phyloP scores from a whole-genome alignment of 1,140 invertebrate genomes.

The Spodoptera frugiperda region DNA sequence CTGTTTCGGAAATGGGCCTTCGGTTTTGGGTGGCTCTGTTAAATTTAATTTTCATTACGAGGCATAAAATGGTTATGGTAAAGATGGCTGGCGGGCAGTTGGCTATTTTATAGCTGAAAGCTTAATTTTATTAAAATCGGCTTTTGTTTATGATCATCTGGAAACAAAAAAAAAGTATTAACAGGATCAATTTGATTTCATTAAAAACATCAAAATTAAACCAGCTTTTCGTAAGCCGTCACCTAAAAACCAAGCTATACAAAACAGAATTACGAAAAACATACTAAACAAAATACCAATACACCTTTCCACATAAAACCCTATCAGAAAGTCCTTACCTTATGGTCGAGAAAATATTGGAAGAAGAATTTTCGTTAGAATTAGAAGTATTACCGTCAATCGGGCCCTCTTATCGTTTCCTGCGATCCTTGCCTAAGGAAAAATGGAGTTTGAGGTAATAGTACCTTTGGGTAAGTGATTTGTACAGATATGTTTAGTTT shows the following conservation, averaged over 20 bases:
- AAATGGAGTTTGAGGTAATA: slow-evolving; percentile 24
- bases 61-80: slow-evolving; percentile 2
- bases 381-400: slow-evolving; percentile 49
- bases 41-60: slow-evolving; percentile 46
- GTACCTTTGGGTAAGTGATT: slow-evolving; percentile 29
- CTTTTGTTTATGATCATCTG: background rate
- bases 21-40: slow-evolving; percentile 30
- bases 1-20: slow-evolving; percentile 30
- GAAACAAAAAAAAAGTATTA: too few relatives aligned
- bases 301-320: slow-evolving; percentile 6
- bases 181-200: too few relatives aligned
- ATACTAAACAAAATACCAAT: background rate
- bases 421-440: slow-evolving; percentile 32
- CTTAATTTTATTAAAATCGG: background rate
- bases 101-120: background rate
- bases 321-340: slow-evolving; percentile 37
- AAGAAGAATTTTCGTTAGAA: slow-evolving; percentile 46
- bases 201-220: too few relatives aligned
- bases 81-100: background rate
- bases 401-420: slow-evolving; percentile 42
- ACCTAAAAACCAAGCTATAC: background rate
- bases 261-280: background rate
- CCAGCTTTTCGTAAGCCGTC: too few relatives aligned
- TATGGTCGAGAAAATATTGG: slow-evolving; percentile 45
- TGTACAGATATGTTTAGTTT: slow-evolving; percentile 23